phyloP scores from a whole-genome alignment of 2,113 vertebrate species.

The Connochaetes taurinus region DNA sequence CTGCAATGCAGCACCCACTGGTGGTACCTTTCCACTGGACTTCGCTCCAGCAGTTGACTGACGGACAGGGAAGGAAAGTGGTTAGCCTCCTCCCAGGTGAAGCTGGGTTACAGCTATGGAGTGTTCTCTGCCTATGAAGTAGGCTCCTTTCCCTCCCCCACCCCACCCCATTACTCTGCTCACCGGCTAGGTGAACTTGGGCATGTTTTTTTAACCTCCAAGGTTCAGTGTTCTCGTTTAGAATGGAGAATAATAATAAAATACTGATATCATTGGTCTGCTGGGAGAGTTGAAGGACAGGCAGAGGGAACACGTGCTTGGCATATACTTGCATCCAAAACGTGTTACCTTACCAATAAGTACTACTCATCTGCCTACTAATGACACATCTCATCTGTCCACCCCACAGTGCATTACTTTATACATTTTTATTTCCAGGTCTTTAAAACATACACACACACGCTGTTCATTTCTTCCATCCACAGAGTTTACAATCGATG shows the following conservation, averaged over 20 bases:
- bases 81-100: neutral
- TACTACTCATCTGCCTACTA: neutral
- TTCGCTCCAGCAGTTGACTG: neutral
- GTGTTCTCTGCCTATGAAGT: neutral
- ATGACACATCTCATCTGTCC: neutral
- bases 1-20: accelerated
- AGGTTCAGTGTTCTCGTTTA: neutral
- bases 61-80: neutral
- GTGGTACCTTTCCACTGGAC: no score
- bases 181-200: neutral
- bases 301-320: neutral
- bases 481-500: neutral
- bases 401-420: neutral
- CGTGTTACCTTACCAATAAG: neutral
- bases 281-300: neutral
- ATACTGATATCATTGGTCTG: neutral
- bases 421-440: neutral
- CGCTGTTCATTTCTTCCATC: neutral
- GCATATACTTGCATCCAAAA: neutral
- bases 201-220: neutral
- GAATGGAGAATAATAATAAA: neutral
- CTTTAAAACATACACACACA: neutral
- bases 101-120: neutral
- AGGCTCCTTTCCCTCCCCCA: neutral
- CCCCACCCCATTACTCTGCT: neutral